Evolutionary conservation across 1,140 invertebrate species (phyloP).

Genomic region (Brachionus plicatilis): DNA sequence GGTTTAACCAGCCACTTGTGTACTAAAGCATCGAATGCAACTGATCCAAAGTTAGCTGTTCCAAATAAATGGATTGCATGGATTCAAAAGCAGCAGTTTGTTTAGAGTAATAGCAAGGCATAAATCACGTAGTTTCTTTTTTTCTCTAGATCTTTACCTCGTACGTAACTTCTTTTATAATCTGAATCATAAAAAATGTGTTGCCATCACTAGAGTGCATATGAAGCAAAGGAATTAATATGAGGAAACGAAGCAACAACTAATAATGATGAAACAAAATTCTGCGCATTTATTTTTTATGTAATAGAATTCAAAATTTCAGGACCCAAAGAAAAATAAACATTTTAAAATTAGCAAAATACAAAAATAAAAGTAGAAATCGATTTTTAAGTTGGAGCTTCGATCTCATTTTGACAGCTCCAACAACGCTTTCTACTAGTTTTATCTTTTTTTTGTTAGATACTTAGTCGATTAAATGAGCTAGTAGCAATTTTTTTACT

Average conservation of each 20-base stretch:
- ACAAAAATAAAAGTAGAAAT: background rate
- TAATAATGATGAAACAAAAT: background rate
- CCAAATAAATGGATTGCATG: background rate
- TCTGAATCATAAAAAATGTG: constrained; percentile 28
- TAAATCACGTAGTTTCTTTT: background rate
- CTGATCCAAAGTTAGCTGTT: background rate
- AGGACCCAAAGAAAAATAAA: background rate
- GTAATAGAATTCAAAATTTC: background rate
- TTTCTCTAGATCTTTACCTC: background rate
- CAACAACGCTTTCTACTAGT: background rate
- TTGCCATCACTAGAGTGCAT: background rate
- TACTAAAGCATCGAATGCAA: background rate
- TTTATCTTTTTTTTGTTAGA: background rate
- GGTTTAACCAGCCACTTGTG: background rate
- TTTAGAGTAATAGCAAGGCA: background rate
- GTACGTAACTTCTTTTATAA: background rate
- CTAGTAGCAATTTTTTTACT: background rate
- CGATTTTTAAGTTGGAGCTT: background rate
- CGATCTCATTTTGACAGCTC: background rate
- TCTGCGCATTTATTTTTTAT: background rate
- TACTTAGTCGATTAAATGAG: background rate
- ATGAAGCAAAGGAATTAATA: background rate
- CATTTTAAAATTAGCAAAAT: background rate
- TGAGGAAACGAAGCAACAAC: background rate
- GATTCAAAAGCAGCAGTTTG: background rate